Conservation (phyloP, 2,797 vertebrate genomes). For the Monodelphis domestica region DNA sequence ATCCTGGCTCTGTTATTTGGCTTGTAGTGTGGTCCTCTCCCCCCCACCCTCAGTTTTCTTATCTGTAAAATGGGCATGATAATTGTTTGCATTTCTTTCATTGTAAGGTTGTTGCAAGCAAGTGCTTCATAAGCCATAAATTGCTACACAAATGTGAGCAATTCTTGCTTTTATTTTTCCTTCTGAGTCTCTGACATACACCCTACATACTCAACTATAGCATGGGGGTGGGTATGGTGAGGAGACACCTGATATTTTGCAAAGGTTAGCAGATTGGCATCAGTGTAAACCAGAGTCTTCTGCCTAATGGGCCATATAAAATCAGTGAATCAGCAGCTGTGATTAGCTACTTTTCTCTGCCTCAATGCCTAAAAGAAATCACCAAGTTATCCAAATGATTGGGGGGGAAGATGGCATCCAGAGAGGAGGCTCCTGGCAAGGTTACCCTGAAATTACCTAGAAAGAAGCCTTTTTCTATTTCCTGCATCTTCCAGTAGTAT, state of each 20-base stretch:
- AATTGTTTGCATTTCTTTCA: not conserved
- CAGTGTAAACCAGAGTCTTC: not conserved
- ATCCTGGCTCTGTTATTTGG: not conserved
- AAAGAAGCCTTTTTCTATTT: not conserved
- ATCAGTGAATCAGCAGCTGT: not conserved
- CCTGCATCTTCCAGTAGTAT: not conserved
- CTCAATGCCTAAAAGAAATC: not conserved
- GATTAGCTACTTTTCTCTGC: not conserved
- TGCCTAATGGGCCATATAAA: not conserved
- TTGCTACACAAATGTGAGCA: not conserved
- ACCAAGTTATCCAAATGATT: not conserved
- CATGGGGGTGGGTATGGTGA: accelerated
- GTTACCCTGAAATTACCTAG: not conserved
- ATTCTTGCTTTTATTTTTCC: slow-evolving; percentile 27
- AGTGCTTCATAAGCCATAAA: not conserved
- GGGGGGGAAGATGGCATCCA: slow-evolving; percentile 1
- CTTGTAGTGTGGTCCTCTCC: not conserved
- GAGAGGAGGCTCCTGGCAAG: not conserved
- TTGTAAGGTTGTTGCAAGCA: not conserved
- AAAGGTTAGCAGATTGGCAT: not conserved
- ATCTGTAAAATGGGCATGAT: not conserved
- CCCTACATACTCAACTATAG: not conserved
- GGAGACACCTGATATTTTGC: not conserved
- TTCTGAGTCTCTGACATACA: slow-evolving; percentile 1
- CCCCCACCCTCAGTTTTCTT: not conserved